Conservation (phyloP, 1,140 invertebrate species). For the Megalopta genalis region DNA sequence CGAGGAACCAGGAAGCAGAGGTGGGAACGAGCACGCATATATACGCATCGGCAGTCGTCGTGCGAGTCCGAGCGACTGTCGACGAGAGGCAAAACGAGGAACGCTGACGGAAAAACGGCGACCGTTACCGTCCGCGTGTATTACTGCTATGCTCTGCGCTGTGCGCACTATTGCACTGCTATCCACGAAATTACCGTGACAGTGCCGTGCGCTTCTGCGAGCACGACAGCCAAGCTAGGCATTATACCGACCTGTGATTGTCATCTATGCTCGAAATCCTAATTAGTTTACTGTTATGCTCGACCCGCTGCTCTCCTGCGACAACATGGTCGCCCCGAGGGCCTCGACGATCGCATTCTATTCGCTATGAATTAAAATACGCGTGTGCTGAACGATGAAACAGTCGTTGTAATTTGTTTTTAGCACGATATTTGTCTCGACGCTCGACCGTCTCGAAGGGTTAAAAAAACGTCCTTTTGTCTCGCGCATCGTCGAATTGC, state of each 20-base stretch:
- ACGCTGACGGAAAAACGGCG: conserved; percentile 50
- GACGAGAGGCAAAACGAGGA: conserved; percentile 25
- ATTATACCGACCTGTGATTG: background rate
- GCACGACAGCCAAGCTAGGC: background rate
- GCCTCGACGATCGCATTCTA: too few species aligned
- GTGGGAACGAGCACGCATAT: conserved; percentile 18
- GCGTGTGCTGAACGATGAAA: too few species aligned
- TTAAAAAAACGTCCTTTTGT: too few species aligned
- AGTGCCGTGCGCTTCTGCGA: background rate
- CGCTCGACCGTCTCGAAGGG: too few species aligned
- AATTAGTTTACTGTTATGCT: background rate
- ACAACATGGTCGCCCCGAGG: too few species aligned
- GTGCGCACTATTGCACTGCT: conserved; percentile 19
- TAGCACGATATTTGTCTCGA: too few species aligned
- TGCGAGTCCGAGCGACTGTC: conserved; percentile 11
- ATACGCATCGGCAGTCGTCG: conserved; percentile 33
- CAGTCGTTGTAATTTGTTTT: too few species aligned
- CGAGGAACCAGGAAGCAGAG: conserved; percentile 52
- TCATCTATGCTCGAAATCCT: background rate
- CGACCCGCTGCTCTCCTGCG: background rate
- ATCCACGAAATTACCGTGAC: conserved; percentile 32
- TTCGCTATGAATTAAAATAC: too few species aligned
- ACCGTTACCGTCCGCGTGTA: conserved; percentile 44
- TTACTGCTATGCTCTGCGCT: too few species aligned
- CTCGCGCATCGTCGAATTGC: too few species aligned